Conservation (phyloP, 2,888 invertebrate genomes). For the Chrysopilus asiliformis region DNA sequence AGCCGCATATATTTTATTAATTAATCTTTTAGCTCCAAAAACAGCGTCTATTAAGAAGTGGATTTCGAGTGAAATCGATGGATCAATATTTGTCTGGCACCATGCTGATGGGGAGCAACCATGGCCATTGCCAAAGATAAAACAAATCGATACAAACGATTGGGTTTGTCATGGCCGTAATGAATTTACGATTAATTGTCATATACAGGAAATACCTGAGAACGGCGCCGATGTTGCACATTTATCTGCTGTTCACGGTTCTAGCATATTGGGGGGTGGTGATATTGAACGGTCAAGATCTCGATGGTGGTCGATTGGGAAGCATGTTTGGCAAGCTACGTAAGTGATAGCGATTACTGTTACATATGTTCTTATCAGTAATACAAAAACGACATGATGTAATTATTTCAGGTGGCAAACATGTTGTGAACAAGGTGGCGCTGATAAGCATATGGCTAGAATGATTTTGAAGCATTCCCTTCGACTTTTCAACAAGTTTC, state of each 20-base stretch:
- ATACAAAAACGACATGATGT: neutral
- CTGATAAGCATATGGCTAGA: slow-evolving; percentile 47
- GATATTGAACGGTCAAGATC: slow-evolving; percentile 28
- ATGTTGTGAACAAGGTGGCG: slow-evolving; percentile 27
- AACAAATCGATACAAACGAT: slow-evolving; percentile 39
- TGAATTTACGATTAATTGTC: slow-evolving; percentile 61
- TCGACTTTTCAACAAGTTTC: slow-evolving; percentile 42
- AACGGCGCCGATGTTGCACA: slow-evolving; percentile 81
- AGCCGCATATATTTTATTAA: neutral
- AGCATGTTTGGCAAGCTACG: slow-evolving; percentile 44
- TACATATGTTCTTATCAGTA: neutral
- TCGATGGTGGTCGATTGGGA: slow-evolving; percentile 32
- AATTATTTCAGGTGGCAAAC: slow-evolving; percentile 37
- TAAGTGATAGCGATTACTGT: slow-evolving; percentile 15
- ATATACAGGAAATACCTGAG: slow-evolving; percentile 73
- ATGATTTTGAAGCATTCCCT: slow-evolving; percentile 51
- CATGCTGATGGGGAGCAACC: slow-evolving; percentile 60
- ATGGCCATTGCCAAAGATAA: slow-evolving; percentile 49
- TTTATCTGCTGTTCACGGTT: slow-evolving; percentile 59
- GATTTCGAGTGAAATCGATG: slow-evolving; percentile 54
- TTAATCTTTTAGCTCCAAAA: slow-evolving; percentile 51
- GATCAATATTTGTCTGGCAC: slow-evolving; percentile 69
- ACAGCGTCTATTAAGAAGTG: slow-evolving; percentile 56
- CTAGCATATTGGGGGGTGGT: slow-evolving; percentile 42
- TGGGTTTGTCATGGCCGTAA: slow-evolving; percentile 64